These are phyloP conservation scores for Psophia crepitans DNA, from an alignment of 2,113 vertebrate species.

Conservation along the genomic window DNA sequence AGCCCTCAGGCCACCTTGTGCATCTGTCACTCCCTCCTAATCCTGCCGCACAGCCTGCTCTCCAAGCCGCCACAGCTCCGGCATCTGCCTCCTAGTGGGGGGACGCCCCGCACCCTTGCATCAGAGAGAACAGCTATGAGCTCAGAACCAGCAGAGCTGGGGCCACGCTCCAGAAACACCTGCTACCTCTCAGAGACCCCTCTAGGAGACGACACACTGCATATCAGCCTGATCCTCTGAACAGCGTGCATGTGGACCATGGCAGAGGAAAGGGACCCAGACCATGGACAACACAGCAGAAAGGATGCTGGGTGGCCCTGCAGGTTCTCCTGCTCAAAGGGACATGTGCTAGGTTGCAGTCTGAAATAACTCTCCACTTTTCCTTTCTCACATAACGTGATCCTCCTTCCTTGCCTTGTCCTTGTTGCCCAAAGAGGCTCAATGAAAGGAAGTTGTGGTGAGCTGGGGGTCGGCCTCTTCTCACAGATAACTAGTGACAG, in stretches of 20 bases:
- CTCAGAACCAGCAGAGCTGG: background rate
- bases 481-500: no score
- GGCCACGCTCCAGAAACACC: background rate
- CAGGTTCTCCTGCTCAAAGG: background rate
- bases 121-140: background rate
- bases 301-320: background rate
- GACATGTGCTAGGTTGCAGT: background rate
- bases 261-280: background rate
- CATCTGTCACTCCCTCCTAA: constrained; percentile 38
- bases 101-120: background rate
- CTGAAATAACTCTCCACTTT: background rate
- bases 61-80: background rate
- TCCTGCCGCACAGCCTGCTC: background rate
- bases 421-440: rapidly evolving
- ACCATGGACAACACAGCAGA: background rate
- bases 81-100: background rate
- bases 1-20: constrained; percentile 8
- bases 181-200: background rate
- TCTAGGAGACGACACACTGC: no score
- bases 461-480: no score
- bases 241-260: rapidly evolving
- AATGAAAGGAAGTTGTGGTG: no score
- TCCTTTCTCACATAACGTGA: background rate
- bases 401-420: background rate
- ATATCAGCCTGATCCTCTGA: background rate